Evolutionary conservation across 2,797 vertebrate species (phyloP).

Genomic region (Pipistrellus nathusii): DNA sequence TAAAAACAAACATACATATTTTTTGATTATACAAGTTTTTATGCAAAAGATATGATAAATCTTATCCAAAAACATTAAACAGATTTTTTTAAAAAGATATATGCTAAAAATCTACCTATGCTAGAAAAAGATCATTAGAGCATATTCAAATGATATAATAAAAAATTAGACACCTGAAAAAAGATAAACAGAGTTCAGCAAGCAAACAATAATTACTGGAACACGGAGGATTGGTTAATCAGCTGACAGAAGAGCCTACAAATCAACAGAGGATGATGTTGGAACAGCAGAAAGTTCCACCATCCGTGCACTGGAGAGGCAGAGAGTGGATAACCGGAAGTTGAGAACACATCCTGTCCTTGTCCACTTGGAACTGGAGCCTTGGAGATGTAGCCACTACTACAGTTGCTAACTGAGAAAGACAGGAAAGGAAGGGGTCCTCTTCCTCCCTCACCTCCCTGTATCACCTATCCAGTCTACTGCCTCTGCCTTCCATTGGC

Average conservation of each 20-base stretch:
- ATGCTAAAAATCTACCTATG: not conserved
- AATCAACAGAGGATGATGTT: not conserved
- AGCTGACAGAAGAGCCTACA: no score
- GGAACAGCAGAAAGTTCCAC: not conserved
- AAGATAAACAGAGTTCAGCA: not conserved
- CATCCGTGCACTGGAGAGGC: accelerated
- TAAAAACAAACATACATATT: no score
- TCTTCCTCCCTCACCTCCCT: accelerated
- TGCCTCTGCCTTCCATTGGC: not conserved
- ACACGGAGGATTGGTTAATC: accelerated
- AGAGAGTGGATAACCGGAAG: not conserved
- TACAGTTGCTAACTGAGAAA: not conserved
- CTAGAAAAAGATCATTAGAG: not conserved
- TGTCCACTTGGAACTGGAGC: not conserved
- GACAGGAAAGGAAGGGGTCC: accelerated
- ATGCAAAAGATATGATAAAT: no score
- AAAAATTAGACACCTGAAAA: not conserved
- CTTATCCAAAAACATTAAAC: no score
- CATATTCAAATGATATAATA: not conserved
- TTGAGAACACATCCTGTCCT: not conserved
- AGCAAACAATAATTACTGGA: not conserved
- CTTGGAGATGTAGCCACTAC: accelerated
- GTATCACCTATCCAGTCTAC: no score
- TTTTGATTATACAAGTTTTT: no score
- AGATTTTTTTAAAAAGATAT: no score